Base-by-base conservation (phyloP, 2,888 invertebrate species). In the Drosophila neutralis region DNA sequence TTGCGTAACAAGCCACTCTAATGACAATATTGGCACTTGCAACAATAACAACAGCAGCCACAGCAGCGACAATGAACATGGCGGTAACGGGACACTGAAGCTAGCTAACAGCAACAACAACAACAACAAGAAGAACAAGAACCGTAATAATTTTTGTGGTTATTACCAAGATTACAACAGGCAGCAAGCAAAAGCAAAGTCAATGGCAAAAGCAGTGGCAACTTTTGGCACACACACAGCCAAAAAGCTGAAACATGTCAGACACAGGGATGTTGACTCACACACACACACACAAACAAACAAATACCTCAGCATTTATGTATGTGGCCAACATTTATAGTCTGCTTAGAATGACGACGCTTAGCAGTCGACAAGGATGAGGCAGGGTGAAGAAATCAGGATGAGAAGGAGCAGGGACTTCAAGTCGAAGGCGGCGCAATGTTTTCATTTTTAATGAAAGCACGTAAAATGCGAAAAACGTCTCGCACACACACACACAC, bases 11-110 rank as follows among this genome's bases (percentile, higher is more conserved):
- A 87, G 89, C 87, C 81, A 90, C 87, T 87, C 87, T 90, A 87
- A 87, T 90, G 90, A 87, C 90, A 87, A 87, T 87, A 87, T 87
- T 90, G 90, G 90, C 87, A 87, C 90, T 87, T 89, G 88, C 87
- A 87, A 83, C 89, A 87, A 88, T 78, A 90, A 81, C 77, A 81
- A 88, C 74, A 79, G 65, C 79, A 78, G 60, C 62, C 57, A 24
- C 64, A 61, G 48, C 64, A 76, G 69, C 71, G 65, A 59, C 73
- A 72, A 69, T 78, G 77, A 73, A 61, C 66, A 53, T 67, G 70
- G 63, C 53, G 33, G 45, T 56, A 58, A 27, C 65, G 45, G 67
- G 64, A 61, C 49, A 36, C 51, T 35, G 52, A 36, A 38, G 31
- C 40, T 21, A 61, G 24, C 65, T 13, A 18, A 31, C 29, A 57